Percentiles rank a stretch among this genome's conserved stretches.
Evolutionary conservation across 2,888 invertebrate species (phyloP).

Genomic region (Liodrosophila aerea): DNA sequence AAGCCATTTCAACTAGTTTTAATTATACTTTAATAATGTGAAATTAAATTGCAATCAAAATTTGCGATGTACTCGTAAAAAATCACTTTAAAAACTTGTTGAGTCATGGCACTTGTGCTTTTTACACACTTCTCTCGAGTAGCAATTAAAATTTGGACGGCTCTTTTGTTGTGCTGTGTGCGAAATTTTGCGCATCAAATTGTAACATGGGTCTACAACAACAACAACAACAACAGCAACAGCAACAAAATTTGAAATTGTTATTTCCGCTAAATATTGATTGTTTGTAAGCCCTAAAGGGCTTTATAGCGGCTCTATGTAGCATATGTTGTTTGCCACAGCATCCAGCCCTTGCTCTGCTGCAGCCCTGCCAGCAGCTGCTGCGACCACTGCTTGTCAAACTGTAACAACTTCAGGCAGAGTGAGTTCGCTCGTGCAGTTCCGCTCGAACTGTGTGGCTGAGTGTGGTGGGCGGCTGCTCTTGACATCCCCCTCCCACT

Average conservation of each 20-base stretch:
- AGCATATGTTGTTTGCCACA: constrained; percentile 8
- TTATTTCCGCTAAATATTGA: constrained; percentile 20
- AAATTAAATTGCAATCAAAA: not conserved
- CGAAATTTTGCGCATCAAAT: constrained; percentile 18
- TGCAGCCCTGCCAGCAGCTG: too few species aligned
- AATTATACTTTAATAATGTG: not conserved
- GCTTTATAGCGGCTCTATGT: constrained; percentile 3
- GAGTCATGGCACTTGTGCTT: constrained; percentile 14
- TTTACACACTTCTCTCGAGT: constrained; percentile 10
- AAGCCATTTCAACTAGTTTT: too few species aligned
- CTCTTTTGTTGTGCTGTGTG: constrained; percentile 2
- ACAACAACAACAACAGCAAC: constrained; percentile 14
- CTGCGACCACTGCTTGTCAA: too few species aligned
- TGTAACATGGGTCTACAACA: constrained; percentile 1
- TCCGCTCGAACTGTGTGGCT: too few species aligned
- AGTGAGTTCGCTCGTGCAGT: too few species aligned
- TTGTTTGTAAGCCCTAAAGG: constrained; percentile 2
- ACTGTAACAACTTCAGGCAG: not conserved
- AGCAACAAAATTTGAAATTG: constrained; percentile 11
- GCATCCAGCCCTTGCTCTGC: too few species aligned
- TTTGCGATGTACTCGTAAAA: not conserved
- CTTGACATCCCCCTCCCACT: not conserved
- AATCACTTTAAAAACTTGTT: constrained; percentile 4
- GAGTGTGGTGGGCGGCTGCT: too few species aligned
- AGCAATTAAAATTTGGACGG: constrained; percentile 21